Evolutionary conservation across 2,888 invertebrate species (phyloP).

Genomic region (Cantharis lateralis): DNA sequence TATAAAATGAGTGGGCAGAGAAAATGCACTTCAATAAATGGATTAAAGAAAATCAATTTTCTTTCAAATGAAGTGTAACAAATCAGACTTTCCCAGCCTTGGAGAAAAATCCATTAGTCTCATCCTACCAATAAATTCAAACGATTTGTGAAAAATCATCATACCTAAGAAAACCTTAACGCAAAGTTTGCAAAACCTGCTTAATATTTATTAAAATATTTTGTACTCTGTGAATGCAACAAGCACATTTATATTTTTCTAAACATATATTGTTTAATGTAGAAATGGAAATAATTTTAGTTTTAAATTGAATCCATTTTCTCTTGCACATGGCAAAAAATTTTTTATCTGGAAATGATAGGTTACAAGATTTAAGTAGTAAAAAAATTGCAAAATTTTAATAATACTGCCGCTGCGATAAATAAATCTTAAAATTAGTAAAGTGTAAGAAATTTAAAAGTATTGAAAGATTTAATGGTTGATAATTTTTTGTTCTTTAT

Average conservation of each 20-base stretch:
- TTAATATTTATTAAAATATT: neutral
- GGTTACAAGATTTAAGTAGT: neutral
- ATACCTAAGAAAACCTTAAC: neutral
- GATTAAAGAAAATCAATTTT: neutral
- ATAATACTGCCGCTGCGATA: neutral
- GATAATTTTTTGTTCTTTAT: constrained; percentile 41
- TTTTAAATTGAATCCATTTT: neutral
- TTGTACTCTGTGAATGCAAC: neutral
- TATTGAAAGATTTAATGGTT: neutral
- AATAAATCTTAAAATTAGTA: neutral
- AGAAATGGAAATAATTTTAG: neutral
- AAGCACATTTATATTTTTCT: neutral
- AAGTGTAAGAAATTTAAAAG: neutral
- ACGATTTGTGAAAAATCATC: neutral
- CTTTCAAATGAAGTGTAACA: neutral
- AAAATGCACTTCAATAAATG: neutral
- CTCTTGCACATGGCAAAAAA: neutral
- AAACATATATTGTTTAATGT: neutral
- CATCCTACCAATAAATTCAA: neutral
- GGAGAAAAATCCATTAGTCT: neutral
- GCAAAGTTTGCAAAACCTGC: neutral
- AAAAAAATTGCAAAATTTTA: neutral
- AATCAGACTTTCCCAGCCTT: neutral
- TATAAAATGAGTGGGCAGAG: neutral
- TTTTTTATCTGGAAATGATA: neutral